These are phyloP conservation scores for Diglossa cyanea DNA, from an alignment of 2,797 vertebrate species.

Conservation along the genomic window DNA sequence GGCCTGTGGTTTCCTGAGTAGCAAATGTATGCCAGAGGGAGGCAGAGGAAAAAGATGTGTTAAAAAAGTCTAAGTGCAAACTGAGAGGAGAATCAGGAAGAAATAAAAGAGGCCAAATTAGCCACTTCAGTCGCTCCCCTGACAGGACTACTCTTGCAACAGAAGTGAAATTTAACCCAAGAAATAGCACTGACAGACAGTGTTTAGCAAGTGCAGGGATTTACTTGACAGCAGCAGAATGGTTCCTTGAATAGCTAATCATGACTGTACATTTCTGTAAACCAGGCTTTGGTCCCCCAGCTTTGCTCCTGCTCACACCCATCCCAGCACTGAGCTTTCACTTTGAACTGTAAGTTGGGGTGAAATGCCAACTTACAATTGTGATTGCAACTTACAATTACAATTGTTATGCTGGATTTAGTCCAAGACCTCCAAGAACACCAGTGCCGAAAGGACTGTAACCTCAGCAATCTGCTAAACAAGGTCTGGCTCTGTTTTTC, in stretches of 20 bases:
- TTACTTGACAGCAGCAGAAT: background rate
- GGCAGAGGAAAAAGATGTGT: background rate
- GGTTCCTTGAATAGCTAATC: background rate
- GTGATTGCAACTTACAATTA: background rate
- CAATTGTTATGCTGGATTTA: background rate
- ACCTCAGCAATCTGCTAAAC: background rate
- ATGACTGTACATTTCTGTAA: rapidly evolving
- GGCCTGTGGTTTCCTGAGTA: constrained; percentile 4
- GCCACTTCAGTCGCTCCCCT: background rate
- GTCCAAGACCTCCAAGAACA: background rate
- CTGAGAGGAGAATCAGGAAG: background rate
- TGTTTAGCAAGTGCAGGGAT: background rate
- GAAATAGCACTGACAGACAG: background rate
- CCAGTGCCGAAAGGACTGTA: background rate
- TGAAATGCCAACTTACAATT: background rate
- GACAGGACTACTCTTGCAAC: background rate
- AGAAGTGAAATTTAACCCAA: background rate
- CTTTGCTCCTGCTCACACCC: background rate
- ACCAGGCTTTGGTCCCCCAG: background rate
- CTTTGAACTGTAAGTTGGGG: background rate
- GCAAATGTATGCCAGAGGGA: background rate
- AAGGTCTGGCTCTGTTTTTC: background rate
- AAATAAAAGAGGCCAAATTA: background rate
- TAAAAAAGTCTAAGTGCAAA: background rate
- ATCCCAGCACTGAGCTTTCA: background rate